These are phyloP conservation scores for Tragelaphus strepsiceros DNA, from an alignment of 2,113 vertebrate genomes.

Conservation along the genomic window DNA sequence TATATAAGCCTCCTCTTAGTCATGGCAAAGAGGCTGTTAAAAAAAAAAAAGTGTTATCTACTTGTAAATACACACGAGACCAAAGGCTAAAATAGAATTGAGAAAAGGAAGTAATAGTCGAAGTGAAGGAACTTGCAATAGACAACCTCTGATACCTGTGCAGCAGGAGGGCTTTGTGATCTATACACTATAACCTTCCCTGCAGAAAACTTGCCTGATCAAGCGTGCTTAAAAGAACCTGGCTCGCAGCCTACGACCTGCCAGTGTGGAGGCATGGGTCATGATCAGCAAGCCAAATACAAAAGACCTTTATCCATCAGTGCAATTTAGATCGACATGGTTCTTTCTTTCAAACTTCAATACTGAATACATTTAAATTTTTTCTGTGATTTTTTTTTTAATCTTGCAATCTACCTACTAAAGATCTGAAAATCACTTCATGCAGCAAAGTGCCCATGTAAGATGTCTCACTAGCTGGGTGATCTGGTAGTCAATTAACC, in stretches of 20 bases:
- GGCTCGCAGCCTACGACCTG: background rate
- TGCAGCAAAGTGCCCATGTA: background rate
- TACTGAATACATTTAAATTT: slow-evolving; percentile 29
- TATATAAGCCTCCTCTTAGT: slow-evolving; percentile 36
- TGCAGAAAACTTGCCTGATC: slow-evolving; percentile 33
- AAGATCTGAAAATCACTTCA: slow-evolving; percentile 30
- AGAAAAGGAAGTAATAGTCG: slow-evolving; percentile 57
- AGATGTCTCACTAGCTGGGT: background rate
- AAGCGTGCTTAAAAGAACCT: slow-evolving; percentile 44
- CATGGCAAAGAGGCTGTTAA: slow-evolving; percentile 24
- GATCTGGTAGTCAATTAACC: slow-evolving; percentile 65
- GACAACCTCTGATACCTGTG: slow-evolving; percentile 56
- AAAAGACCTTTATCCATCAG: slow-evolving; percentile 55
- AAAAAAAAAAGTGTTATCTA: slow-evolving; percentile 48
- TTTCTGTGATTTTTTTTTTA: slow-evolving; percentile 26
- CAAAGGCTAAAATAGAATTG: slow-evolving; percentile 64
- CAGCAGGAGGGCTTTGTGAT: slow-evolving; percentile 67
- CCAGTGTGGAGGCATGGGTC: background rate
- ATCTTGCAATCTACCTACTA: background rate
- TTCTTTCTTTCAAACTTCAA: slow-evolving; percentile 39
- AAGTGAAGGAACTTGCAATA: slow-evolving; percentile 65
- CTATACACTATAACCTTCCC: slow-evolving; percentile 54
- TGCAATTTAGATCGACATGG: slow-evolving; percentile 37
- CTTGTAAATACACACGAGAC: slow-evolving; percentile 49
- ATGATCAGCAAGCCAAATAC: slow-evolving; percentile 45